Percentiles rank a stretch among this genome's conserved stretches.
phyloP scores from a whole-genome alignment of 2,888 invertebrate genomes.

The Cheilosia vernalis region DNA sequence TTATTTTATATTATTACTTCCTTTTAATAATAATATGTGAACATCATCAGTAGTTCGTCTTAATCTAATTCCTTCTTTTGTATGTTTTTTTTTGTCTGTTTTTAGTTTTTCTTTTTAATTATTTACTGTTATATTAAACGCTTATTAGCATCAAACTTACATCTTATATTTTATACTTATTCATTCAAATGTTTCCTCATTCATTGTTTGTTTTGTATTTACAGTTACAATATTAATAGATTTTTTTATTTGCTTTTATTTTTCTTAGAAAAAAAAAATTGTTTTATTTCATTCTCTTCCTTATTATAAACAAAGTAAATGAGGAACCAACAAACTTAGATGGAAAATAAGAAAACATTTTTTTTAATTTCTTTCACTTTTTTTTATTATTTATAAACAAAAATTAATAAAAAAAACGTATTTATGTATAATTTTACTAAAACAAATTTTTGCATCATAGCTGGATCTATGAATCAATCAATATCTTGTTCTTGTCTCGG shows the following conservation, averaged over 20 bases:
- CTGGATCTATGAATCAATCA: conserved; percentile 32
- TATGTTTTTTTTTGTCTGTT: conserved; percentile 11
- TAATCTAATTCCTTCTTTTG: conserved; percentile 12
- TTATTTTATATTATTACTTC: conserved; percentile 2
- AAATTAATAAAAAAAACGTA: conserved; percentile 12
- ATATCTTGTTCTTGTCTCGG: conserved; percentile 52
- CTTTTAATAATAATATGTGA: conserved; percentile 17
- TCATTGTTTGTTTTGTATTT: conserved; percentile 29
- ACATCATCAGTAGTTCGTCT: conserved; percentile 36
- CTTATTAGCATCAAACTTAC: conserved; percentile 12
- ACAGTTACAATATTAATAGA: conserved; percentile 26
- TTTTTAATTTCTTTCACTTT: not conserved
- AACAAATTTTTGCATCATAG: conserved; percentile 22
- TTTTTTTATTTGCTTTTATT: conserved; percentile 6
- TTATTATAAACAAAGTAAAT: conserved; percentile 27
- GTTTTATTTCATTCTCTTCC: conserved; percentile 19
- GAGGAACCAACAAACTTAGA: conserved; percentile 54
- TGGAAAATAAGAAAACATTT: conserved; percentile 26
- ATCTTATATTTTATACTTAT: conserved; percentile 5
- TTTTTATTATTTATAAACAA: conserved; percentile 25
- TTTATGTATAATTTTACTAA: conserved; percentile 39
- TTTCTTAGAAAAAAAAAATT: conserved; percentile 42
- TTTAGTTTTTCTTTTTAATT: conserved; percentile 12
- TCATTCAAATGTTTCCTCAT: conserved; percentile 17
- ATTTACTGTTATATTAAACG: conserved; percentile 26